Base-by-base conservation (phyloP, 2,888 invertebrate genomes). In the Ferrisia virgata region DNA sequence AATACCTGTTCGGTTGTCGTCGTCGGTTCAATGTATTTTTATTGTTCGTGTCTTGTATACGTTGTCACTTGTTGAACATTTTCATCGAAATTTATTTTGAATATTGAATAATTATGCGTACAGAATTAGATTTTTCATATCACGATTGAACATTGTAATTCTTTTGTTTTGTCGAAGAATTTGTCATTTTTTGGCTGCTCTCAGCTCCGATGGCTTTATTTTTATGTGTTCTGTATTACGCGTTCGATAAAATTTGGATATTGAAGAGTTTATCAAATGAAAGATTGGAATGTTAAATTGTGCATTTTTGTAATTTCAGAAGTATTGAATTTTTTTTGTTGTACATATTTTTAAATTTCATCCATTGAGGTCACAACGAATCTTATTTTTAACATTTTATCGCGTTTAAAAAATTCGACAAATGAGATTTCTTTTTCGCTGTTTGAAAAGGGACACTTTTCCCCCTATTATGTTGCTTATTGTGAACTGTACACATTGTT, bases 181-280 rank as follows among this genome's bases (percentile, higher is more conserved):
- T 72, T 33, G 72, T 72, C 33, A 31, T 33, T 72, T 72, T 72
- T 72, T 72, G 72, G 72, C 72, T 33, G 33, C 72, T 22, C 15
- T 33, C 72, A 72, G 33, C 72, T 22, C 15, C 72, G 72, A 72
- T 33, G 18, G 72, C 31, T 33, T 72, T 72, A 72, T 72, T 72
- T 72, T 72, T 33, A 72, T 72, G 33, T 72, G 33, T 72, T 72
- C 33, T 72, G 33, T n/a, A 72, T 25, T n/a, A n/a, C n/a, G n/a
- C n/a, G 72, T 33, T 72, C 72, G 72, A 72, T 72, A 72, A 72
- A 72, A 18, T n/a, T 36, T 72, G 33, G 33, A 33, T 18, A 33
- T 72, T 72, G 72, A 33, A 33, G 72, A 72, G 33, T 72, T 72
- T 72, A 72, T 72, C 72, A 72, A 72, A 72, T 72, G 72, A 33